phyloP scores from a whole-genome alignment of 2,113 vertebrate genomes.

The Gorilla gorilla region DNA sequence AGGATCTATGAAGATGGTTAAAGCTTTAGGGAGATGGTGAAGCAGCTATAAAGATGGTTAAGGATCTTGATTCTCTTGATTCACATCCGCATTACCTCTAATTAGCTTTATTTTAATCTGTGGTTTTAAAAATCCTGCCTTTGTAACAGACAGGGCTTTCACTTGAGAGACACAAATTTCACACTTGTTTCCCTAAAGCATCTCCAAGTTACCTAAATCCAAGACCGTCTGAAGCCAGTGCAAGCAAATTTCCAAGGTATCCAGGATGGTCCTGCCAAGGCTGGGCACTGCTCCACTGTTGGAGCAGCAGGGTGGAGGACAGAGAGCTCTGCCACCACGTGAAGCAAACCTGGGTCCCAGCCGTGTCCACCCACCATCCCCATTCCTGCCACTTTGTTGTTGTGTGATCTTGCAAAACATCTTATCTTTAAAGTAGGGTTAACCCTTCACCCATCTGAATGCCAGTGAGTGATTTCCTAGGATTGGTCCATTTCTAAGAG shows the following conservation, averaged over 20 bases:
- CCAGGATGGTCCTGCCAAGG: not conserved
- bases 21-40: not conserved
- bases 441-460: not conserved
- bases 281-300: rapidly evolving
- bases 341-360: not conserved
- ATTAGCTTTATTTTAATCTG: not conserved
- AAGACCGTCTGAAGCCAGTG: not conserved
- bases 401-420: not conserved
- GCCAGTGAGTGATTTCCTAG: not conserved
- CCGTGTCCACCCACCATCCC: rapidly evolving
- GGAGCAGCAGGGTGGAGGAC: not conserved
- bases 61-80: not conserved
- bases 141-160: not conserved
- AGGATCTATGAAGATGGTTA: too few species aligned
- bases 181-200: not conserved
- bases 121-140: not conserved
- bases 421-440: not conserved
- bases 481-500: not conserved
- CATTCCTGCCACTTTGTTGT: not conserved
- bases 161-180: not conserved
- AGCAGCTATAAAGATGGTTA: too few species aligned
- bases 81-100: not conserved
- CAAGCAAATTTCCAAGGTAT: not conserved
- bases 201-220: not conserved
- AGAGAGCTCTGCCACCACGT: rapidly evolving